These are phyloP conservation scores for Noctua janthina DNA, from an alignment of 2,888 invertebrate species.

Conservation along the genomic window DNA sequence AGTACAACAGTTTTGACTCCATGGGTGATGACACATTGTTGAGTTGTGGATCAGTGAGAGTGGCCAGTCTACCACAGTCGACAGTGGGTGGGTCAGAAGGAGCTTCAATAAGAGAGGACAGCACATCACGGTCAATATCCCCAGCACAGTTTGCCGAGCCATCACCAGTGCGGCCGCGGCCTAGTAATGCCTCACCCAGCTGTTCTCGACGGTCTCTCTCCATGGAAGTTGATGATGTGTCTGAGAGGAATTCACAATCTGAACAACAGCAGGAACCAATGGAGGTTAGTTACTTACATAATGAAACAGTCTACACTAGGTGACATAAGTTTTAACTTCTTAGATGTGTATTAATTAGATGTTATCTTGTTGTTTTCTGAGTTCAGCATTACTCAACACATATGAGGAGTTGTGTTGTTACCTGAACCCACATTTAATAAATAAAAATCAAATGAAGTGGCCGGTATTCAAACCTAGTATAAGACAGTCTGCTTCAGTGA, in stretches of 20 bases:
- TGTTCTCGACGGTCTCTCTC: slow-evolving; percentile 87
- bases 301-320: slow-evolving; percentile 31
- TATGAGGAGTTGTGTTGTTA: slow-evolving; percentile 1
- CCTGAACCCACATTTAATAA: background rate
- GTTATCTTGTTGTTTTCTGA: slow-evolving; percentile 8
- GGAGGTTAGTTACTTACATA: slow-evolving; percentile 79
- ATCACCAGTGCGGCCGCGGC: slow-evolving; percentile 82
- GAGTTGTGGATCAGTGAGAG: slow-evolving; percentile 87
- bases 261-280: slow-evolving; percentile 86
- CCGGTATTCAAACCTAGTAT: background rate
- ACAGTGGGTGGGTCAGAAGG: slow-evolving; percentile 82
- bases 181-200: slow-evolving; percentile 85
- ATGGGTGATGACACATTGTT: slow-evolving; percentile 87
- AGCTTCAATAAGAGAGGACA: slow-evolving; percentile 83
- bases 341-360: slow-evolving; percentile 10
- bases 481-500: background rate
- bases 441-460: background rate
- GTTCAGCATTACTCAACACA: slow-evolving; percentile 9
- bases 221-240: slow-evolving; percentile 88
- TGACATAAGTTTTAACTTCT: slow-evolving; percentile 36
- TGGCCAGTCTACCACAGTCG: slow-evolving; percentile 82
- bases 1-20: slow-evolving; percentile 88
- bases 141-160: slow-evolving; percentile 88
- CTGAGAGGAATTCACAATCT: slow-evolving; percentile 86
- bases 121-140: slow-evolving; percentile 86